phyloP scores from a whole-genome alignment of 2,888 invertebrate species.

The Leucophenga maculata region DNA sequence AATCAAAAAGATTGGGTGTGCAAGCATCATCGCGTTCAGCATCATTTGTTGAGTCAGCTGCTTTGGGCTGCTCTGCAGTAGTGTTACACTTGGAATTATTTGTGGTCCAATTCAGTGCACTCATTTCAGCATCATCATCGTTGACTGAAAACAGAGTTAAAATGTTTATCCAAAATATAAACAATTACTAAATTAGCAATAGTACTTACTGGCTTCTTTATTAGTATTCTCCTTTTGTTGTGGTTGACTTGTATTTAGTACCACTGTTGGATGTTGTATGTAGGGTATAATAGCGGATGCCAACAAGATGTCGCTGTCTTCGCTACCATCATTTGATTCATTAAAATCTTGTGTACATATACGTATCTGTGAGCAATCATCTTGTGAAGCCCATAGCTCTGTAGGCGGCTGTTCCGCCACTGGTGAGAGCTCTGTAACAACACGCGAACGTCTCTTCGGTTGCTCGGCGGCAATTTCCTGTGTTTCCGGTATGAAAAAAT shows the following conservation, averaged over 20 bases:
- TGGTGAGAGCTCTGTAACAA: not conserved
- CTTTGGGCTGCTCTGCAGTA: not conserved
- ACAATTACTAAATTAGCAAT: too few relatives aligned
- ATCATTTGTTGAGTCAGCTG: not conserved
- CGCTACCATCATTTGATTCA: not conserved
- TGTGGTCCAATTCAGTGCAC: not conserved
- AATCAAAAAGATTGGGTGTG: too few relatives aligned
- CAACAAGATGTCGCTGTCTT: conserved; percentile 8
- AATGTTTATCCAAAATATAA: too few relatives aligned
- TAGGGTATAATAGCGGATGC: not conserved
- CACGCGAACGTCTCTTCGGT: not conserved
- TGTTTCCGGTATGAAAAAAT: conserved; percentile 17
- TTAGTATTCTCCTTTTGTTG: too few relatives aligned
- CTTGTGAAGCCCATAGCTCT: not conserved
- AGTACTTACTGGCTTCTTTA: too few relatives aligned
- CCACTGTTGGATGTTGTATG: not conserved
- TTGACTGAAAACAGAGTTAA: too few relatives aligned
- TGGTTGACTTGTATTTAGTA: not conserved
- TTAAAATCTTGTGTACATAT: conserved; percentile 18
- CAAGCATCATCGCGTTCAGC: not conserved
- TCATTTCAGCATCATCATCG: not conserved
- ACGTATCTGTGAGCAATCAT: not conserved
- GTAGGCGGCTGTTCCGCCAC: not conserved
- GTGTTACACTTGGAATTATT: not conserved
- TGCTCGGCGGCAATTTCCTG: not conserved